Percentiles rank a stretch among this genome's conserved stretches.
phyloP scores from a whole-genome alignment of 2,888 invertebrate genomes.

The Acrocyrtus sp. region DNA sequence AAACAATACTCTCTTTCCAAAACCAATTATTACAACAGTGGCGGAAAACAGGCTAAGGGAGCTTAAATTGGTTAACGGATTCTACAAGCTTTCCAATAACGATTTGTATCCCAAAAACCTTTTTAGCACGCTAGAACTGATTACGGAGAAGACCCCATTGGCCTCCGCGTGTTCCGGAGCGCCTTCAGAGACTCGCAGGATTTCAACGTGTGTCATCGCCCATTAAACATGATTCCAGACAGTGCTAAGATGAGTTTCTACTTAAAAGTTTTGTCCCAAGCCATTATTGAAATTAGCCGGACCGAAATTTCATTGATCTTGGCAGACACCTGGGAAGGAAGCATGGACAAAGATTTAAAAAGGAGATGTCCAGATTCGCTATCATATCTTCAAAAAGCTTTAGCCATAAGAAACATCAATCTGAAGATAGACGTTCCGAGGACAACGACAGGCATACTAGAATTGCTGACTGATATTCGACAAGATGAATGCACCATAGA shows the following conservation, averaged over 20 bases:
- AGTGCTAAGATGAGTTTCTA: conserved; percentile 27
- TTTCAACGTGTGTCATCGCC: conserved; percentile 10
- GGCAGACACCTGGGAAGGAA: background rate
- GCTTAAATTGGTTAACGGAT: conserved; percentile 26
- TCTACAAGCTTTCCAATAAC: conserved; percentile 33
- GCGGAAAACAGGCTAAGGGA: conserved; percentile 35
- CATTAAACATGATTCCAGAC: background rate
- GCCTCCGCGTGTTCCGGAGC: conserved; percentile 20
- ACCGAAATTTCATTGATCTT: conserved; percentile 29
- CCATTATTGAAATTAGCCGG: background rate
- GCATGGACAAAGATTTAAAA: conserved; percentile 4
- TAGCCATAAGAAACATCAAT: conserved; percentile 26
- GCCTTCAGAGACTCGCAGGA: background rate
- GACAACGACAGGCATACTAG: conserved; percentile 25
- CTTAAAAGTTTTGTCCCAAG: background rate
- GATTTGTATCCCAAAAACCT: conserved; percentile 41
- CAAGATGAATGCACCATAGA: conserved; percentile 17
- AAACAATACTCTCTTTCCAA: conserved; percentile 31
- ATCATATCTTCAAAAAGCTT: conserved; percentile 31
- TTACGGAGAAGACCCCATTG: conserved; percentile 32
- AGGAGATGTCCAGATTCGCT: conserved; percentile 27
- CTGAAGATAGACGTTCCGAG: conserved; percentile 22
- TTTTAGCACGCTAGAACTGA: conserved; percentile 19
- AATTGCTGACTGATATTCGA: conserved; percentile 21
- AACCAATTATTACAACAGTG: conserved; percentile 29